Percentiles rank a stretch among this genome's conserved stretches.
phyloP scores from a whole-genome alignment of 2,113 vertebrate species.

The Phaethon lepturus region DNA sequence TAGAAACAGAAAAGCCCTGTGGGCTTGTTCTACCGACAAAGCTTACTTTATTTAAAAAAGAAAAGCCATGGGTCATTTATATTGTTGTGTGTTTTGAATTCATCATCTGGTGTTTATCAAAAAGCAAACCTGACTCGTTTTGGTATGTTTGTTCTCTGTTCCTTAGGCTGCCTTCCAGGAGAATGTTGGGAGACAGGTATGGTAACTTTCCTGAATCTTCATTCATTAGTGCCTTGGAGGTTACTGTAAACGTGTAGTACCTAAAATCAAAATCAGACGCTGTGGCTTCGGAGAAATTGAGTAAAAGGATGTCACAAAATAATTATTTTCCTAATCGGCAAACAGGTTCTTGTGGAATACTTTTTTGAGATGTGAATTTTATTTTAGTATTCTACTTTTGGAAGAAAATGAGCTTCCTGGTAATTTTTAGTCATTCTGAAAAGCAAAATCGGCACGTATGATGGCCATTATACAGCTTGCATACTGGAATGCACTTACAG shows the following conservation, averaged over 20 bases:
- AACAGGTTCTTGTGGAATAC: background rate
- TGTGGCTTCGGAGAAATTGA: background rate
- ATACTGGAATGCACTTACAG: background rate
- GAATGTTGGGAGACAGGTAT: conserved; percentile 99
- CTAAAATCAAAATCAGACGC: background rate
- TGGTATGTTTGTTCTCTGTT: conserved; percentile 76
- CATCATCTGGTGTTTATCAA: conserved; percentile 69
- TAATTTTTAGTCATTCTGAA: background rate
- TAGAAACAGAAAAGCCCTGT: conserved; percentile 44
- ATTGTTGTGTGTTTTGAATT: conserved; percentile 66
- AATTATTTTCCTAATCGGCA: background rate
- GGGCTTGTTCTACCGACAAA: conserved; percentile 62
- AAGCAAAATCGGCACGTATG: background rate
- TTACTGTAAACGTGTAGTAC: background rate
- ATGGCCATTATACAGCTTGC: background rate
- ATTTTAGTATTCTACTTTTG: background rate
- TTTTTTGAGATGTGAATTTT: background rate
- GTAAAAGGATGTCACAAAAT: background rate
- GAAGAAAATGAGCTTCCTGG: background rate
- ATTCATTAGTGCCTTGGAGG: conserved; percentile 54
- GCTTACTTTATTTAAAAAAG: conserved; percentile 69
- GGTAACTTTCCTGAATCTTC: conserved; percentile 61
- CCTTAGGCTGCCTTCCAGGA: conserved; percentile 97
- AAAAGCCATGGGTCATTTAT: conserved; percentile 79
- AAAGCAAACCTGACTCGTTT: conserved; percentile 72